Evolutionary conservation across 2,797 vertebrate genomes (phyloP).

Genomic region (Epinephelus awoara): DNA sequence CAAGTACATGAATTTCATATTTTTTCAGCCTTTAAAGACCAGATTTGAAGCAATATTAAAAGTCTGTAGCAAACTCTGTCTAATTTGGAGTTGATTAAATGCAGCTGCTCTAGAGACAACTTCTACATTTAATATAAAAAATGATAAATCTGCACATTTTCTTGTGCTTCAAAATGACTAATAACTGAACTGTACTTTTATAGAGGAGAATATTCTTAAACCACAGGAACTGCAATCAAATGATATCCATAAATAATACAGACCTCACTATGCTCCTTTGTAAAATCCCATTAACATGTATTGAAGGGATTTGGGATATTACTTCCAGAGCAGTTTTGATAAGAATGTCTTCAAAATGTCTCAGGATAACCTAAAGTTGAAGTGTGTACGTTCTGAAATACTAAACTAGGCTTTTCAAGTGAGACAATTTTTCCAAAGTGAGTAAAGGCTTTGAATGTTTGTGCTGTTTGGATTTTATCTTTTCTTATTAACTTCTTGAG

Average conservation of each 20-base stretch:
- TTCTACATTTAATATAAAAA: slow-evolving; percentile 9
- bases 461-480: slow-evolving; percentile 31
- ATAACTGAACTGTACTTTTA: background rate
- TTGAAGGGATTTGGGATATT: slow-evolving; percentile 29
- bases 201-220: slow-evolving; percentile 2
- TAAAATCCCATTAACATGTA: slow-evolving; percentile 40
- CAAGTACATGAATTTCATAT: background rate
- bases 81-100: slow-evolving; percentile 10
- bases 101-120: background rate
- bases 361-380: slow-evolving; percentile 23
- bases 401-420: slow-evolving; percentile 5
- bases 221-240: slow-evolving; percentile 10
- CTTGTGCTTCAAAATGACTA: background rate
- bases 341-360: slow-evolving; percentile 24
- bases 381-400: slow-evolving; percentile 1
- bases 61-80: background rate
- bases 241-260: slow-evolving; percentile 12
- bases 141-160: background rate
- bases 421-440: slow-evolving; percentile 10
- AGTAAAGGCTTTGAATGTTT: slow-evolving; percentile 12
- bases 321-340: slow-evolving; percentile 28
- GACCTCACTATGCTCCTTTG: background rate
- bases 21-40: background rate
- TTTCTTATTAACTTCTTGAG: slow-evolving; percentile 14
- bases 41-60: background rate